Base-by-base conservation (phyloP, 2,888 invertebrate genomes). In the Scaptomyza caliginosa region DNA sequence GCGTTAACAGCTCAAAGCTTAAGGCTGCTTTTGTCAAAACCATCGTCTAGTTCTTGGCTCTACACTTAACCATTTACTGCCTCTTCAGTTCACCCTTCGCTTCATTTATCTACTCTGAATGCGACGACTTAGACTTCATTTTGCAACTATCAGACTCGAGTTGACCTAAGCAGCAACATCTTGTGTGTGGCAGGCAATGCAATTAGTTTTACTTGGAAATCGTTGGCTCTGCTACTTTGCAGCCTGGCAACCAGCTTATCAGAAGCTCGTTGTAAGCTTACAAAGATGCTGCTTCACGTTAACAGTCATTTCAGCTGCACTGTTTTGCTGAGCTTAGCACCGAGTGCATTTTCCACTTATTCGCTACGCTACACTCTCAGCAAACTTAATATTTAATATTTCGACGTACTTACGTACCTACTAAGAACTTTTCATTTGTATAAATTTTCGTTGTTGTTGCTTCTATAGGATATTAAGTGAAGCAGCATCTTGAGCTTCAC, bases 11-110 rank as follows among this genome's bases (percentile, higher is more conserved):
- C 68, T 62, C 32, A 38, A 64, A 63, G 74, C 69, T 66, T 60
- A 63, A 83, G 65, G 63, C 71, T 63, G 43, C 67, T 68, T 59
- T 82, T 63, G 72, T 69, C 74, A 60, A 66, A 66, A n/a, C n/a
- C n/a, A n/a, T n/a, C n/a, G n/a, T n/a, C n/a, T n/a, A n/a, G n/a
- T n/a, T n/a, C n/a, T n/a, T n/a, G n/a, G n/a, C n/a, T n/a, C n/a
- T n/a, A n/a, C n/a, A n/a, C n/a, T n/a, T n/a, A n/a, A n/a, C n/a
- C n/a, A n/a, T n/a, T n/a, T n/a, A n/a, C n/a, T n/a, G n/a, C n/a
- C n/a, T n/a, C n/a, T n/a, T n/a, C n/a, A n/a, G n/a, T n/a, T n/a
- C n/a, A n/a, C n/a, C n/a, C n/a, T n/a, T n/a, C 28, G 34, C 23
- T 10, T 40, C 2, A n/a, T n/a, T 21, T 21, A 7, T 10, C 46